These are phyloP conservation scores for Ptychadena robeensis DNA, from an alignment of 2,797 vertebrate genomes.

Conservation along the genomic window DNA sequence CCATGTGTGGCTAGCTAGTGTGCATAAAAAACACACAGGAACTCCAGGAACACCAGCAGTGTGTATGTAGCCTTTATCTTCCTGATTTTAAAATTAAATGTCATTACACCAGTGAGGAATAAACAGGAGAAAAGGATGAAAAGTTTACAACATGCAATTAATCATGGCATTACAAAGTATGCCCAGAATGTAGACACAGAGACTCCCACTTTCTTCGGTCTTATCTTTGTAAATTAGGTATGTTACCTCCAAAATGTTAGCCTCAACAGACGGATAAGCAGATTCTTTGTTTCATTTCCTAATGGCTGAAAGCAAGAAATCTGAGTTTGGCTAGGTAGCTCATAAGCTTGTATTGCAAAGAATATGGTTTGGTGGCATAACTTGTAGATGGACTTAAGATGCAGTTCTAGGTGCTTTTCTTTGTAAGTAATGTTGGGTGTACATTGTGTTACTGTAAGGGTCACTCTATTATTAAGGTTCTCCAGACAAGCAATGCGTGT, in stretches of 20 bases:
- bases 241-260: conserved; percentile 1
- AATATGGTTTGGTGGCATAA: neutral
- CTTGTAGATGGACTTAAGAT: no score
- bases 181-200: conserved; percentile 50
- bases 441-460: neutral
- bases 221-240: conserved; percentile 36
- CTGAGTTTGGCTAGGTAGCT: neutral
- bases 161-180: conserved; percentile 37
- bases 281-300: neutral
- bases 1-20: no score
- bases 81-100: neutral
- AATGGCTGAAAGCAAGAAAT: neutral
- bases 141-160: conserved; percentile 37
- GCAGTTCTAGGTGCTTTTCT: no score
- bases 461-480: neutral
- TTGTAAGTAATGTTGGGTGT: neutral
- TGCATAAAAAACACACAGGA: no score
- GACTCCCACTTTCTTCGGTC: conserved; percentile 26
- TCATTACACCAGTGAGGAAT: neutral
- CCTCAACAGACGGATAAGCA: neutral
- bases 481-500: neutral
- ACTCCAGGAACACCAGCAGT: no score
- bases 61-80: neutral
- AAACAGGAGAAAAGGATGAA: neutral
- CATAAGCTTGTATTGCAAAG: no score